Conservation (phyloP, 2,888 invertebrate species). For the Aquatica leii region DNA sequence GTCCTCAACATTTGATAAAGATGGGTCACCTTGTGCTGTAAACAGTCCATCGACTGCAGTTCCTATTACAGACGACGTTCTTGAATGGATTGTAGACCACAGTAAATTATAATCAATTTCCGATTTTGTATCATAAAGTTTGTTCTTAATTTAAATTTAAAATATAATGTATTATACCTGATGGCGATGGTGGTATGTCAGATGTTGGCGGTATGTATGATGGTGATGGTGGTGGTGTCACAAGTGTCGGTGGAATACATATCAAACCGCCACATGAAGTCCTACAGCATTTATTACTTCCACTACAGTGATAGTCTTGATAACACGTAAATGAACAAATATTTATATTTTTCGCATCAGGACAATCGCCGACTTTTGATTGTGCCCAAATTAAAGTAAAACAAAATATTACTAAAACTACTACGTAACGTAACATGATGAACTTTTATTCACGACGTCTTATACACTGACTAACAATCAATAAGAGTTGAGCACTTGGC, state of each 20-base stretch:
- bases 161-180: background rate
- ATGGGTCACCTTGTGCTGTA: background rate
- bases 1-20: background rate
- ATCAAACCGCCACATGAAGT: conserved; percentile 57
- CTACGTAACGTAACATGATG: too few species aligned
- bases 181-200: background rate
- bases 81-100: background rate
- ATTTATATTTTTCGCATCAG: conserved; percentile 54
- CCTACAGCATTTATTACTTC: conserved; percentile 56
- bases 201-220: too few species aligned
- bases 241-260: conserved; percentile 54
- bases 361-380: conserved; percentile 47
- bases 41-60: background rate
- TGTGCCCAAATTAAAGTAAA: background rate
- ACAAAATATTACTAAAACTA: too few species aligned
- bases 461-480: too few species aligned
- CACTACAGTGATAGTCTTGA: conserved; percentile 53
- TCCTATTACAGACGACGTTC: background rate
- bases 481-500: too few species aligned
- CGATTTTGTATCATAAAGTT: background rate
- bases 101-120: too few species aligned
- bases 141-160: background rate
- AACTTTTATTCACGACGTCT: too few species aligned
- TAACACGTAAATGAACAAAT: conserved; percentile 53
- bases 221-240: background rate